These are phyloP conservation scores for Micrasema longulum DNA, from an alignment of 1,140 invertebrate genomes.

Conservation along the genomic window DNA sequence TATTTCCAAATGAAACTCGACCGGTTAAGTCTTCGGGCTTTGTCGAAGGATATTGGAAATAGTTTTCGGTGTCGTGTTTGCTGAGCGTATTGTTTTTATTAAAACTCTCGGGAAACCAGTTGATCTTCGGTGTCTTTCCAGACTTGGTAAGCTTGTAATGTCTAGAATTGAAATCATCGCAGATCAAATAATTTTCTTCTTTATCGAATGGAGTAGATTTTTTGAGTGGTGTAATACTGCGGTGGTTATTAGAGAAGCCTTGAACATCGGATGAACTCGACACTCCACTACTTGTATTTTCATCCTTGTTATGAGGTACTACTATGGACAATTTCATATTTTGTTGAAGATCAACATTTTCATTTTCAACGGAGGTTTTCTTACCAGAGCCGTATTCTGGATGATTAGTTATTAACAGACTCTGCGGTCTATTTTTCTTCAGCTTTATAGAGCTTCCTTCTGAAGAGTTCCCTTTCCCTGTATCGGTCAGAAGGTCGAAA, in stretches of 20 bases:
- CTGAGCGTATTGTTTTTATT: slow-evolving; percentile 10
- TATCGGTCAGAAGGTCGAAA: slow-evolving; percentile 6
- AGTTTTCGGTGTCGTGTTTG: slow-evolving; percentile 2
- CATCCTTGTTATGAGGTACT: slow-evolving; percentile 47
- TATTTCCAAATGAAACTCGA: slow-evolving; percentile 58
- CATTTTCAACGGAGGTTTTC: neutral
- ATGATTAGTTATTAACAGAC: neutral
- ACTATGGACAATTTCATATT: slow-evolving; percentile 43
- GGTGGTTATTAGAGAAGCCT: slow-evolving; percentile 25
- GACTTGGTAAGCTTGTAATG: slow-evolving; percentile 31
- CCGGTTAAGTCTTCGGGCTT: slow-evolving; percentile 53
- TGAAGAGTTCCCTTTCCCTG: slow-evolving; percentile 17
- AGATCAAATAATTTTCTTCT: slow-evolving; percentile 1
- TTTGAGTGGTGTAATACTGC: slow-evolving; percentile 13
- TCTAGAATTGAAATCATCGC: slow-evolving; percentile 25
- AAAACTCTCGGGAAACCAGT: slow-evolving; percentile 42
- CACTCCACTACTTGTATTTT: slow-evolving; percentile 53
- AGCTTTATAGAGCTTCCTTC: slow-evolving; percentile 41
- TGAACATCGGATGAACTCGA: slow-evolving; percentile 52
- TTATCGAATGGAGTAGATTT: neutral
- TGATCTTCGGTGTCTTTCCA: slow-evolving; percentile 39
- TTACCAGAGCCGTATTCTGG: slow-evolving; percentile 3
- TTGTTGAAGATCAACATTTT: slow-evolving; percentile 4
- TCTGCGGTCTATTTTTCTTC: slow-evolving; percentile 40
- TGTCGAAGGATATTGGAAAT: slow-evolving; percentile 19